Percentiles rank a stretch among this genome's conserved stretches.
These are phyloP conservation scores for Sciurus vulgaris DNA, from an alignment of 2,797 vertebrate species.

Conservation along the genomic window DNA sequence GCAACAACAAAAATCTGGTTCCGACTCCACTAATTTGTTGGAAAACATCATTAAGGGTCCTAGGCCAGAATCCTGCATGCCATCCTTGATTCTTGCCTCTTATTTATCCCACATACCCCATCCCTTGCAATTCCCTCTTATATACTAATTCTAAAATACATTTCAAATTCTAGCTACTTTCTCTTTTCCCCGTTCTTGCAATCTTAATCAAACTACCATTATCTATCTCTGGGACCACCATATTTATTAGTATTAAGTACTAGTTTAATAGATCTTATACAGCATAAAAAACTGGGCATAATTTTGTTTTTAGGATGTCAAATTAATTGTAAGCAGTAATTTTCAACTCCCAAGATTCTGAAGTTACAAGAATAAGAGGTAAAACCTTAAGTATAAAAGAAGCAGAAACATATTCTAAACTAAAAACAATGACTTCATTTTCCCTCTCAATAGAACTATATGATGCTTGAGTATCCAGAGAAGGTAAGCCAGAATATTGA, in stretches of 20 bases:
- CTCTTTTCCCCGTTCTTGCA: not conserved
- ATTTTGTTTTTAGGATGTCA: constrained; percentile 58
- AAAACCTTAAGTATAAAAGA: constrained; percentile 47
- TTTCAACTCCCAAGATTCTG: constrained; percentile 33
- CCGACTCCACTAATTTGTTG: not conserved
- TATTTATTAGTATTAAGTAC: constrained; percentile 36
- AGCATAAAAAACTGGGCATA: not conserved
- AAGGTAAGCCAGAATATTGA: not conserved
- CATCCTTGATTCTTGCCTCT: not conserved
- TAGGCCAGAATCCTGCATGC: not conserved
- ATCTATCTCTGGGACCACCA: not conserved
- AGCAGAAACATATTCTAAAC: not conserved
- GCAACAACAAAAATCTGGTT: constrained; percentile 12
- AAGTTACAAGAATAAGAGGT: constrained; percentile 42
- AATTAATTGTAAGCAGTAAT: constrained; percentile 45
- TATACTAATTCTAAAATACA: not conserved
- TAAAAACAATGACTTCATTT: constrained; percentile 14
- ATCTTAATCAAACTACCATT: not conserved
- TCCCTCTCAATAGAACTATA: not conserved
- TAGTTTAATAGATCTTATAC: not conserved
- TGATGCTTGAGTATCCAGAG: not conserved
- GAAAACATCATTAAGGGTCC: not conserved
- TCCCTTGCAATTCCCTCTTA: not conserved
- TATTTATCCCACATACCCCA: not conserved
- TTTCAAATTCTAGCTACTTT: constrained; percentile 37